These are phyloP conservation scores for Tragopan temminckii DNA, from an alignment of 2,797 vertebrate species.

Conservation along the genomic window DNA sequence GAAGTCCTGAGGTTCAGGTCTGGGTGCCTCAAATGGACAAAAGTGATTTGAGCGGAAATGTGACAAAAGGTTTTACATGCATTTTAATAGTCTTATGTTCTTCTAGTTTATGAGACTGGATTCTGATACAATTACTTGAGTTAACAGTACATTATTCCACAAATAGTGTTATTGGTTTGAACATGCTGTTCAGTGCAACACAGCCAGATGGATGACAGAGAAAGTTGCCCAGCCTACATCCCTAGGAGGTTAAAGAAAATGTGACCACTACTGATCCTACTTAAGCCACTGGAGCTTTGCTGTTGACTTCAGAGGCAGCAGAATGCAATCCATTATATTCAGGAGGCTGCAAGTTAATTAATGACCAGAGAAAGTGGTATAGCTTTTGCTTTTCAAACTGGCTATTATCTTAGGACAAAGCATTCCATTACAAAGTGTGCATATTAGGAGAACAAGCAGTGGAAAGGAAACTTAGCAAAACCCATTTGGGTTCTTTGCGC, in stretches of 20 bases:
- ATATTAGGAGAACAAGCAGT: background rate
- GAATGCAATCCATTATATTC: background rate
- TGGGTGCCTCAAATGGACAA: background rate
- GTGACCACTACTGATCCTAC: background rate
- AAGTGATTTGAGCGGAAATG: background rate
- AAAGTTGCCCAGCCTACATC: background rate
- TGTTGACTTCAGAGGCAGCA: background rate
- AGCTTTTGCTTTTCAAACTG: background rate
- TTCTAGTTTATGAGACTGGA: background rate
- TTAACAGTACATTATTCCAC: background rate
- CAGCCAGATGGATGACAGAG: background rate
- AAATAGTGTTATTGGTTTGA: background rate
- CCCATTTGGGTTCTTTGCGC: background rate
- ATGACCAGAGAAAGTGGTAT: background rate
- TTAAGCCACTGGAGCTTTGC: constrained; percentile 1
- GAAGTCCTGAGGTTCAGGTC: background rate
- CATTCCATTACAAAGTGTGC: background rate
- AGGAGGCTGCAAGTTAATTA: background rate
- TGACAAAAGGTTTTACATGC: background rate
- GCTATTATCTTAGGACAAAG: background rate
- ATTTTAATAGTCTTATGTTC: background rate
- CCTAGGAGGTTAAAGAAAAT: background rate
- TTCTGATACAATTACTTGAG: background rate
- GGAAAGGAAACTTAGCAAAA: background rate
- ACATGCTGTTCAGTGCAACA: background rate